Conservation (phyloP, 2,797 vertebrate genomes). For the Potorous gilbertii region DNA sequence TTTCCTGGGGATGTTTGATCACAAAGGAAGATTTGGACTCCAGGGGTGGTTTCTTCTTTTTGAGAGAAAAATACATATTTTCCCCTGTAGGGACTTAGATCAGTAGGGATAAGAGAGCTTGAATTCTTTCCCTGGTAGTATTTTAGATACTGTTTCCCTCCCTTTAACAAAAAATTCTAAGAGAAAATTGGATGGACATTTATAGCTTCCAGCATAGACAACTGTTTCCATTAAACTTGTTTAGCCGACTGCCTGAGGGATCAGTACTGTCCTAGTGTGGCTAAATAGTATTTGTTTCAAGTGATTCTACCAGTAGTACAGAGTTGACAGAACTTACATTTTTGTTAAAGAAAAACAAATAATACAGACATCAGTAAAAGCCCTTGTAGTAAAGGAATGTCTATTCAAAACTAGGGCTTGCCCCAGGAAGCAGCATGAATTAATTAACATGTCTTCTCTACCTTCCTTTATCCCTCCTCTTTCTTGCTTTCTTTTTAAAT, state of each 20-base stretch:
- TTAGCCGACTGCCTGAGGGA: not conserved
- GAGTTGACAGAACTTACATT: not conserved
- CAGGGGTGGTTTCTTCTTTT: not conserved
- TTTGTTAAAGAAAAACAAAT: not conserved
- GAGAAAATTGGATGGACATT: not conserved
- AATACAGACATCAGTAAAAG: not conserved
- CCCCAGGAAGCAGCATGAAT: too few species aligned
- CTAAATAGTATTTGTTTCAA: conserved; percentile 47
- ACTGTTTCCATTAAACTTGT: not conserved
- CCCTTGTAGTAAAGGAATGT: not conserved
- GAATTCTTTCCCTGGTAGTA: not conserved
- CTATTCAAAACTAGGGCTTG: not conserved
- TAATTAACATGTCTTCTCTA: not conserved
- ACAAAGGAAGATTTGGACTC: not conserved
- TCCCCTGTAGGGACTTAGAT: not conserved
- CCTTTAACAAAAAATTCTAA: not conserved
- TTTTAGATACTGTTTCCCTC: not conserved
- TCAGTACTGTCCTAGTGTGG: conserved; percentile 32
- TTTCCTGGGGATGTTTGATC: conserved; percentile 48
- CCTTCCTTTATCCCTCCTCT: not conserved
- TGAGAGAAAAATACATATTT: conserved; percentile 12
- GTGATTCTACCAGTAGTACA: conserved; percentile 13
- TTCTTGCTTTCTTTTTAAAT: not conserved
- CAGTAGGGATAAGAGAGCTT: not conserved
- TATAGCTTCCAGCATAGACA: conserved; percentile 25